Evolutionary conservation across 2,888 invertebrate genomes (phyloP).

Genomic region (Dryococelus australis): DNA sequence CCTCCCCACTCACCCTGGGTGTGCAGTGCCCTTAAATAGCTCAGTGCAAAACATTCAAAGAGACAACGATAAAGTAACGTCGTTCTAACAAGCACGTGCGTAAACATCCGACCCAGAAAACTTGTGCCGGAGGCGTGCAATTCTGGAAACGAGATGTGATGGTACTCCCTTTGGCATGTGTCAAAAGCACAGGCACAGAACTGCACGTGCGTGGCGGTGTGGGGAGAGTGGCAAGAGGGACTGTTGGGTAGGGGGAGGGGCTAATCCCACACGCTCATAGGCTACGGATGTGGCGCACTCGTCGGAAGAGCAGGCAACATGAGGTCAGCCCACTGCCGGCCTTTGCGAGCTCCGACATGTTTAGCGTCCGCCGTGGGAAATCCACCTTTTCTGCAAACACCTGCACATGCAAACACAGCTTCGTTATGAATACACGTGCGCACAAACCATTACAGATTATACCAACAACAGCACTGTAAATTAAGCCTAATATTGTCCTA

Average conservation of each 20-base stretch:
- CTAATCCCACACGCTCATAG: constrained; percentile 45
- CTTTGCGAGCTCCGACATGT: constrained; percentile 81
- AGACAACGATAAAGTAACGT: not conserved
- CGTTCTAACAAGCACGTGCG: not conserved
- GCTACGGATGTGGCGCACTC: constrained; percentile 54
- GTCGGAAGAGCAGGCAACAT: constrained; percentile 76
- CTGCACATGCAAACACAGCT: constrained; percentile 59
- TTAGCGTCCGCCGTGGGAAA: constrained; percentile 79
- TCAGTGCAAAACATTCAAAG: not conserved
- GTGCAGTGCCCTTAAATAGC: not conserved
- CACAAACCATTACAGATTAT: not conserved
- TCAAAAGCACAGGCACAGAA: not conserved
- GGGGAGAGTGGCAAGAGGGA: not conserved
- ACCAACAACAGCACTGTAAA: not conserved
- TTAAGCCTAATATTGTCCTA: too few species aligned
- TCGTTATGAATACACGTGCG: not conserved
- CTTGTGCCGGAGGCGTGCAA: not conserved
- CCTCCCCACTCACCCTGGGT: not conserved
- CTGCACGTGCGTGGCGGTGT: not conserved
- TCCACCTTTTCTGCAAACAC: constrained; percentile 87
- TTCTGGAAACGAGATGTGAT: not conserved
- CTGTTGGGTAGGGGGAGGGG: not conserved
- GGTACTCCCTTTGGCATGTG: not conserved
- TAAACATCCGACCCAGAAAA: too few species aligned
- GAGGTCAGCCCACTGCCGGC: constrained; percentile 81